phyloP scores from a whole-genome alignment of 2,888 invertebrate genomes.

The Nomada flava region DNA sequence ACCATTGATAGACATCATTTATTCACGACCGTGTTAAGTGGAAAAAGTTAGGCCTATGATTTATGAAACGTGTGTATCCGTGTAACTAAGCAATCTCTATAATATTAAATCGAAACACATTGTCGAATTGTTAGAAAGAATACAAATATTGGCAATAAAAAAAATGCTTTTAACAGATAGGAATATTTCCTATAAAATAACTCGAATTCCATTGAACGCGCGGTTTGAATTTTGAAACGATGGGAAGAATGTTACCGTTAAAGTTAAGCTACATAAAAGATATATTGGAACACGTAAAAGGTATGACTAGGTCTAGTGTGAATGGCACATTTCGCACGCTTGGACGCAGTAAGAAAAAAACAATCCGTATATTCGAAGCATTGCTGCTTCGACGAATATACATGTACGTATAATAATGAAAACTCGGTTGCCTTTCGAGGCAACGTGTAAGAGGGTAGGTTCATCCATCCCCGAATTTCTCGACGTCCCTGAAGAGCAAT shows the following conservation, averaged over 20 bases:
- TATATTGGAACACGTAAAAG: too few relatives aligned
- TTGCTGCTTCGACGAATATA: background rate
- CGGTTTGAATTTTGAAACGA: background rate
- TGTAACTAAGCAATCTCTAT: background rate
- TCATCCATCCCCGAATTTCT: conserved; percentile 1
- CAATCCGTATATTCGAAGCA: background rate
- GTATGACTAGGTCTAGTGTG: too few relatives aligned
- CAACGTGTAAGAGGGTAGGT: background rate
- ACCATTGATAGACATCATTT: conserved; percentile 65
- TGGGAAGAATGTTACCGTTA: too few relatives aligned
- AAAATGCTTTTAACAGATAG: background rate
- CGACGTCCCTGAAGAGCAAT: conserved; percentile 63
- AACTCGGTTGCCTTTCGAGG: background rate
- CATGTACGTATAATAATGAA: background rate
- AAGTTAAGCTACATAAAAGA: too few relatives aligned
- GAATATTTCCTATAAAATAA: background rate
- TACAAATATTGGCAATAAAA: background rate
- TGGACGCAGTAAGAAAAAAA: background rate
- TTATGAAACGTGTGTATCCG: background rate
- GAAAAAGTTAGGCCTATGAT: conserved; percentile 11
- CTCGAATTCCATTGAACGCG: background rate
- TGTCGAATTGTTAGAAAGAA: background rate
- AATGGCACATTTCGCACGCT: too few relatives aligned
- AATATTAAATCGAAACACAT: background rate
- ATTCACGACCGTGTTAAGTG: conserved; percentile 42